Conservation (phyloP, 30 jellyfish, hydroid and myxozoan species). For the Turritopsis rubra region DNA sequence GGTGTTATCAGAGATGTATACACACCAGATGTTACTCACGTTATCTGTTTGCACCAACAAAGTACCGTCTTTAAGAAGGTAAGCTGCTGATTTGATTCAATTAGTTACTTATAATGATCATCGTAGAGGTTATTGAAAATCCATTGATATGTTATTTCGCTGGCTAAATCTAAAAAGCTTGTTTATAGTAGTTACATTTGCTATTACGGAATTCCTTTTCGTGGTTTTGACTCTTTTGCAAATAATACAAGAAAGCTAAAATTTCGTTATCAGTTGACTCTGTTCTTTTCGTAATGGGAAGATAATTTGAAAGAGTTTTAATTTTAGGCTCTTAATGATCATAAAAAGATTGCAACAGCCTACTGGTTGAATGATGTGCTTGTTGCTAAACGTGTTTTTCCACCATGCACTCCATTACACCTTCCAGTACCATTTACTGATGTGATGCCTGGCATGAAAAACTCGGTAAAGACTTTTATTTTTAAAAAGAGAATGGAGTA, state of each 20-base stretch:
- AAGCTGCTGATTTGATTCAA: background rate
- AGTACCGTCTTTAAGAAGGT: conserved; percentile 60
- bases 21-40: conserved; percentile 57
- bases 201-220: no score
- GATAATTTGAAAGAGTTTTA: background rate
- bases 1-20: conserved; percentile 57
- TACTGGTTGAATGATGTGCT: conserved; percentile 89
- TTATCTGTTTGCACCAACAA: conserved; percentile 68
- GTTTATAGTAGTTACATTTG: no score
- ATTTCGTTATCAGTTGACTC: no score
- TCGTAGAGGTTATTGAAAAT: no score
- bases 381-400: conserved; percentile 41
- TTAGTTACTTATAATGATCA: background rate
- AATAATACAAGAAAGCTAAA: background rate
- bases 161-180: no score
- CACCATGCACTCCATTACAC: conserved; percentile 69
- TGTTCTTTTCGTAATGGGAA: background rate
- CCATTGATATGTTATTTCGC: no score
- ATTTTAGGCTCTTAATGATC: conserved; percentile 57
- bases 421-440: conserved; percentile 75
- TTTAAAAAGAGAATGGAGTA: background rate
- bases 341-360: conserved; percentile 86
- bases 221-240: no score
- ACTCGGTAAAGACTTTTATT: conserved; percentile 30
- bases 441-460: conserved; percentile 58